phyloP scores from a whole-genome alignment of 2,797 vertebrate genomes.

The Monodelphis domestica region DNA sequence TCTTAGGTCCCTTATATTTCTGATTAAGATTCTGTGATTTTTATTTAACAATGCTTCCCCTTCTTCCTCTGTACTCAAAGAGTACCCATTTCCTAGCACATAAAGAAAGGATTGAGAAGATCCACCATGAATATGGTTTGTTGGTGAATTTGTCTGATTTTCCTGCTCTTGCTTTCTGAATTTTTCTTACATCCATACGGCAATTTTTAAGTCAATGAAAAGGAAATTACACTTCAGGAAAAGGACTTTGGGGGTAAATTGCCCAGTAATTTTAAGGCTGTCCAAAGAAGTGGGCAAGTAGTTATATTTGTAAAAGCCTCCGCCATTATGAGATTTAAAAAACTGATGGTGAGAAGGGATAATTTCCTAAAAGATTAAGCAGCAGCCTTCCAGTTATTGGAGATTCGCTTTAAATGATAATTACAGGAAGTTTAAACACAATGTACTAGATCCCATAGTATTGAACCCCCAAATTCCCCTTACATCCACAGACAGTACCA shows the following conservation, averaged over 20 bases:
- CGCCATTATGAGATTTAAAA: neutral
- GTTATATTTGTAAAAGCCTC: neutral
- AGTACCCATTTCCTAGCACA: conserved; percentile 47
- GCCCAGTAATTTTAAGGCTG: conserved; percentile 34
- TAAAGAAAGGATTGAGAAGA: conserved; percentile 43
- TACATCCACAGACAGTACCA: conserved; percentile 1
- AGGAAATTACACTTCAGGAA: conserved; percentile 49
- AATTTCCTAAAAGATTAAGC: neutral
- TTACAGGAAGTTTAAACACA: neutral
- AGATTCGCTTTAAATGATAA: neutral
- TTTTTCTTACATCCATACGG: conserved; percentile 59
- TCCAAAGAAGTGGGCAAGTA: neutral
- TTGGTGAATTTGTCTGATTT: conserved; percentile 51
- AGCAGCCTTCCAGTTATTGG: neutral
- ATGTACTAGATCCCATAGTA: neutral
- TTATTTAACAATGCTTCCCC: neutral
- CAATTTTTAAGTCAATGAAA: conserved; percentile 62
- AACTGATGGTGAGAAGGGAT: conserved; percentile 27
- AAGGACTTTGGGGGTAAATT: conserved; percentile 55
- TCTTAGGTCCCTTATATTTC: neutral
- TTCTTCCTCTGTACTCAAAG: conserved; percentile 34
- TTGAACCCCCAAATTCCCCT: conserved; percentile 25
- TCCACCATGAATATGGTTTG: conserved; percentile 23
- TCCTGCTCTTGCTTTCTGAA: conserved; percentile 42
- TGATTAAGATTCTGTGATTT: neutral